Evolutionary conservation across 1,140 invertebrate species (phyloP), one percentile per base, ranked within the genome.

Genomic region (fruit fly (Drosophila melanogaster)): DNA sequence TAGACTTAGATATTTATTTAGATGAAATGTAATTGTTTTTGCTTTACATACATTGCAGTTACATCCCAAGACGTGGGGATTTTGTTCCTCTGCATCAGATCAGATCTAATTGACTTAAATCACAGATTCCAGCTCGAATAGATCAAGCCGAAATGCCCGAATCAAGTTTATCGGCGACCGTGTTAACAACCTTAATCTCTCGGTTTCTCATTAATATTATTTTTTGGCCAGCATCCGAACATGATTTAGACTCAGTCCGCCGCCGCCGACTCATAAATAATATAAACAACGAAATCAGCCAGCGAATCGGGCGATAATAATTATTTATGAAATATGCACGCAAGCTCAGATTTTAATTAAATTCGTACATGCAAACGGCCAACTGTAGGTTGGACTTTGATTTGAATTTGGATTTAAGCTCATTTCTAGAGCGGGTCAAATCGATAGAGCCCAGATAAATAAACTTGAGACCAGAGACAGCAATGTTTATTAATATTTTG

Each of bases 291-390:
- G 44, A 46, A 77, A 58, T 60, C 69, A 56, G 38, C 54, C 33
- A n/a, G 50, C 37, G 46, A 59, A 53, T 61, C 64, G 51, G 70
- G 74, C 62, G 75, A 83, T 89, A 86, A 79, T 83, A 81, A 86
- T 86, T 86, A 83, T 86, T 86, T 86, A 81, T 86, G 83, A 86
- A 87, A 86, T 83, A 89, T 86, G 84, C 83, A 86, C 84, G 83
- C 83, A 89, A 86, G 74, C 62, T 57, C 64, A 70, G 49, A 79
- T 87, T 86, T 86, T 86, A 86, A 86, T 86, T 86, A 86, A 86
- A 86, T 87, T 89, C 84, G 83, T 87, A 86, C 83, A 86, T 86
- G 83, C 83, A 86, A 79, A 79, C 83, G 12, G 26, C 41, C 41
- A 44, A 46, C 44, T 61, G 62, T 22, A 38, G 43, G 44, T 49